Evolutionary conservation across 1,140 invertebrate genomes (phyloP), one percentile per base, ranked within the genome.

Genomic region (Cylas formicarius): DNA sequence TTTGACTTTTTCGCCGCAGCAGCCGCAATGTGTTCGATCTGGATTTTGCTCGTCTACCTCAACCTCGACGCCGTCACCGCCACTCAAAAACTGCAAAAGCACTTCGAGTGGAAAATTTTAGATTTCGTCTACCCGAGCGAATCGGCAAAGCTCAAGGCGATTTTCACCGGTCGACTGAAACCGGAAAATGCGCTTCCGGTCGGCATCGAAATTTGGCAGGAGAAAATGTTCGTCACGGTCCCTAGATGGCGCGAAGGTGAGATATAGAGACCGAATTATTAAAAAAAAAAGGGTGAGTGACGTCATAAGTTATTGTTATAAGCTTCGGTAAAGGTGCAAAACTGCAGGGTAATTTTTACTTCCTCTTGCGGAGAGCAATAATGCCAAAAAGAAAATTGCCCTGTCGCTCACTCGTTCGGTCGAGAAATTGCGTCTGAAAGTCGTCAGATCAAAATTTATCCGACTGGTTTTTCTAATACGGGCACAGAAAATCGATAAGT

Each of bases 111-210:
- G 84, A 81, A 75, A 27, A 66, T 73, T n/a, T 48, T 88, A 55
- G 83, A 88, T 60, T 88, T 78, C 62, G 77, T 77, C 6, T 86
- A 77, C 58, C 79, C 81, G 1, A 74, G 75, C 35, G 63, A 74
- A 13, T 58, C 66, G 6, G 68, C 71, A 16, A 75, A 76, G 55
- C 67, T 76, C 48, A 67, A 77, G 28, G 82, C 82, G 0, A 64
- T 86, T 6, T 59, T 71, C 9, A 74, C 70, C 1, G 78, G 77
- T 8, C 74, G 76, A 18, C 80, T 75, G 24, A 72, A 82, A 2
- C 82, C 81, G 0, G 76, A 84, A 61, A 86, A 86, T 56, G 81
- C 75, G 26, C 62, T 87, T 2, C 84, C 84, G 2, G 82, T 86
- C 3, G 84, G 84, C 9, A 79, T 87, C 19, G 84, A 89, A 65